These are phyloP conservation scores for Hoplostethus mediterraneus DNA, from an alignment of 2,797 vertebrate species.

Conservation along the genomic window DNA sequence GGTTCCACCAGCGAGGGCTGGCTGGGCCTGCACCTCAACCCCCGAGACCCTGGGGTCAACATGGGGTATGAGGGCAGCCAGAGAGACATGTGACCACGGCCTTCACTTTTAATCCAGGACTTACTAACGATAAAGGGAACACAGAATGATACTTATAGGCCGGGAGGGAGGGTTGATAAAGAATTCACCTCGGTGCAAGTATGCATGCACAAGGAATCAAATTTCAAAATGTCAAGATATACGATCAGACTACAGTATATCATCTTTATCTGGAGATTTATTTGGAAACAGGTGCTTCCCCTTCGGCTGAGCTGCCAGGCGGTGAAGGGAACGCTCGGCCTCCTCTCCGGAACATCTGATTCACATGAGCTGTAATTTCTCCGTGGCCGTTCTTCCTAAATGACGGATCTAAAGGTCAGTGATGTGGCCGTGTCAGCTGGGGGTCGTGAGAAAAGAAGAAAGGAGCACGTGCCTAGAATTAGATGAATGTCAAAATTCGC, in stretches of 20 bases:
- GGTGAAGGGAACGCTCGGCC: slow-evolving; percentile 43
- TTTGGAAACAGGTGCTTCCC: slow-evolving; percentile 78
- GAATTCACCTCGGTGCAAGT: slow-evolving; percentile 57
- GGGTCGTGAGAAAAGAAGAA: slow-evolving; percentile 77
- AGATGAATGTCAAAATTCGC: slow-evolving; percentile 63
- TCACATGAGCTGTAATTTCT: slow-evolving; percentile 72
- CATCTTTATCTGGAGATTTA: slow-evolving; percentile 76
- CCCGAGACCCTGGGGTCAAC: slow-evolving; percentile 67
- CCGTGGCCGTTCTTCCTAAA: slow-evolving; percentile 36
- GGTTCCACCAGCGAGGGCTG: slow-evolving; percentile 66
- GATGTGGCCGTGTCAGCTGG: slow-evolving; percentile 72
- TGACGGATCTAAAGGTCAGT: slow-evolving; percentile 69
- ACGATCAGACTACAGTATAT: slow-evolving; percentile 58
- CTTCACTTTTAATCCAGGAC: slow-evolving; percentile 56
- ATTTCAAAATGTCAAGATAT: slow-evolving; percentile 70
- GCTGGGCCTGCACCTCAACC: slow-evolving; percentile 62
- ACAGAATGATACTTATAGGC: slow-evolving; percentile 36
- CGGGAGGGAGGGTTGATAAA: slow-evolving; percentile 24
- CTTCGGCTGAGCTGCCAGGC: slow-evolving; percentile 45
- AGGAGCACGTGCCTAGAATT: slow-evolving; percentile 56
- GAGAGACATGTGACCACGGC: slow-evolving; percentile 71
- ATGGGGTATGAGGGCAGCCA: slow-evolving; percentile 59
- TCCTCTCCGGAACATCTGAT: slow-evolving; percentile 74
- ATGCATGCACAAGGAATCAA: slow-evolving; percentile 42
- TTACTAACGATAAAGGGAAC: slow-evolving; percentile 51